Conservation (phyloP, 2,888 invertebrate genomes). For the Nasonia oneida region DNA sequence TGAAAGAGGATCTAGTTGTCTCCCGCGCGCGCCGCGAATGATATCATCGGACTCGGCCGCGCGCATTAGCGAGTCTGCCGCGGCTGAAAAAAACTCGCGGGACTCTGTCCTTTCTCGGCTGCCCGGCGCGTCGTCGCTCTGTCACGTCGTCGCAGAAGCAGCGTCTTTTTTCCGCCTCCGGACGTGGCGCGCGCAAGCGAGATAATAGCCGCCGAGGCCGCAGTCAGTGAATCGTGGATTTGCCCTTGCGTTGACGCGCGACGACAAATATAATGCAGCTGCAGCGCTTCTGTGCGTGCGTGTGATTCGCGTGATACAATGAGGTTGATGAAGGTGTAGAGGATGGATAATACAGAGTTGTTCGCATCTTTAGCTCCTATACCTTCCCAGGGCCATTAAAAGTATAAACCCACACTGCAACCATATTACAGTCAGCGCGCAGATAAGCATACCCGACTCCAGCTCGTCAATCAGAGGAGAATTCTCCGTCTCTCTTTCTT, state of each 20-base stretch:
- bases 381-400: constrained; percentile 41
- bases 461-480: constrained; percentile 56
- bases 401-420: constrained; percentile 4
- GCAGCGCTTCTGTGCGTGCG: background rate
- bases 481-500: constrained; percentile 49
- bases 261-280: constrained; percentile 11
- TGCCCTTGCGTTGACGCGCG: constrained; percentile 9
- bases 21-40: constrained; percentile 24
- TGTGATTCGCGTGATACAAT: background rate
- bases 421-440: constrained; percentile 8
- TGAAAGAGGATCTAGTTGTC: constrained; percentile 51
- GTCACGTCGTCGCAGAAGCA: background rate
- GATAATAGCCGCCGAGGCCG: constrained; percentile 15
- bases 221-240: background rate
- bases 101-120: constrained; percentile 48
- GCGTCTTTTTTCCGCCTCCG: background rate
- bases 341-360: background rate
- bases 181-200: background rate
- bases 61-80: background rate
- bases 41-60: constrained; percentile 39
- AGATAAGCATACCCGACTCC: background rate
- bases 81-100: constrained; percentile 18
- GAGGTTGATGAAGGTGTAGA: background rate
- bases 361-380: background rate
- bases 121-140: background rate